These are phyloP conservation scores for Lycocorax pyrrhopterus DNA, from an alignment of 2,113 vertebrate species.

Conservation along the genomic window DNA sequence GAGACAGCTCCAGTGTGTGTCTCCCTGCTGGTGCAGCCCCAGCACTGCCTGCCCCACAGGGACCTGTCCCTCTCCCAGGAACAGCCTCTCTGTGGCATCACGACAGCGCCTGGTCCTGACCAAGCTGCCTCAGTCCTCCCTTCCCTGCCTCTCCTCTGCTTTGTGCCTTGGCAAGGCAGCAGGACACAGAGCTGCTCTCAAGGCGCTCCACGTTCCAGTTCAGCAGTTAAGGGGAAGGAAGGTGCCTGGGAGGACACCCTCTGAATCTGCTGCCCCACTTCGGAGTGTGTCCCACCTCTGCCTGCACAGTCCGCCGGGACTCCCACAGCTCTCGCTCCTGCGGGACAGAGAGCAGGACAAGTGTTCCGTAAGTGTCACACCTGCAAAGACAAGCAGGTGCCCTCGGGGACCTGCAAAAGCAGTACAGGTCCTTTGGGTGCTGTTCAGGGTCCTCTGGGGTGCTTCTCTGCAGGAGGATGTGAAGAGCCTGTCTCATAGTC, in stretches of 20 bases:
- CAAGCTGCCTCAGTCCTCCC: neutral
- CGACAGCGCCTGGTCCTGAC: rapidly evolving
- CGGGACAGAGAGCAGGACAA: neutral
- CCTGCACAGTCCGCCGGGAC: neutral
- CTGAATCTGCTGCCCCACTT: neutral
- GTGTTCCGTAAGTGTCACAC: neutral
- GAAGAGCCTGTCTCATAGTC: neutral
- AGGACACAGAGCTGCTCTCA: neutral
- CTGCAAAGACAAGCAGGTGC: neutral
- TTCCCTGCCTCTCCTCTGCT: neutral
- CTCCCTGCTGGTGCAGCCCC: neutral
- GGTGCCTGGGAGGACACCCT: neutral
- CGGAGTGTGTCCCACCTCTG: neutral
- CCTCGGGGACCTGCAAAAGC: neutral
- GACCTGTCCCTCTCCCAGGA: neutral
- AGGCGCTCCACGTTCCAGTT: neutral
- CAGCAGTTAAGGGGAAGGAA: neutral
- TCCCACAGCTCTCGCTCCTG: neutral
- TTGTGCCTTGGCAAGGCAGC: neutral
- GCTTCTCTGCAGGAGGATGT: neutral
- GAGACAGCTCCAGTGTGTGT: neutral
- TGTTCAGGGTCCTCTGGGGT: neutral
- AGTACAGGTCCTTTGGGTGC: neutral
- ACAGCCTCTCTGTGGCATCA: neutral
- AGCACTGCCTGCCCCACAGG: neutral